Evolutionary conservation across 2,888 invertebrate genomes (phyloP).

Genomic region (Elysia crispata): DNA sequence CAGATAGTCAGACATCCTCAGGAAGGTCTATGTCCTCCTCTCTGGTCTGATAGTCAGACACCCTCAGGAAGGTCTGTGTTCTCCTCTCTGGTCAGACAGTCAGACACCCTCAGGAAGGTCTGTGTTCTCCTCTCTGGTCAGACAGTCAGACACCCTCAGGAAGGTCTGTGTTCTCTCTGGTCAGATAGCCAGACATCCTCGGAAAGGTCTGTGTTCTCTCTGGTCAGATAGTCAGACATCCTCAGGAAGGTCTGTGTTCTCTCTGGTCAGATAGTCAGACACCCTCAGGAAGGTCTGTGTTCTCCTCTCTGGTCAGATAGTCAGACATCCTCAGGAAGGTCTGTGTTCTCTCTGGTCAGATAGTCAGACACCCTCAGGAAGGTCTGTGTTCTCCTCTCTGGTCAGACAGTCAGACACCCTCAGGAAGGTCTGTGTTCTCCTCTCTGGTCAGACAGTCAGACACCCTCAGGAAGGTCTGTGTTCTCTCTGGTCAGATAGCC

Average conservation of each 20-base stretch:
- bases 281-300: background rate
- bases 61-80: no score
- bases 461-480: background rate
- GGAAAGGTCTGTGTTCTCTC: no score
- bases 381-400: slow-evolving; percentile 27
- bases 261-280: background rate
- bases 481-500: no score
- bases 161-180: slow-evolving; percentile 13
- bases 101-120: background rate
- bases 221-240: slow-evolving; percentile 53
- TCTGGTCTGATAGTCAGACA: slow-evolving; percentile 53
- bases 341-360: no score
- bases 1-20: background rate
- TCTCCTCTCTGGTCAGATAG: slow-evolving; percentile 50
- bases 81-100: no score
- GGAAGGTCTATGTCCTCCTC: slow-evolving; percentile 20
- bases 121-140: slow-evolving; percentile 45
- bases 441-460: slow-evolving; percentile 51
- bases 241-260: no score
- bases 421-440: slow-evolving; percentile 7
- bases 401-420: slow-evolving; percentile 50
- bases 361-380: background rate
- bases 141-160: slow-evolving; percentile 45
- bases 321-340: slow-evolving; percentile 16
- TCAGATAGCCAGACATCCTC: no score